Percentiles rank a stretch among this genome's conserved stretches.
Conservation (phyloP, 2,888 invertebrate species). For the Plebejus melissa region DNA sequence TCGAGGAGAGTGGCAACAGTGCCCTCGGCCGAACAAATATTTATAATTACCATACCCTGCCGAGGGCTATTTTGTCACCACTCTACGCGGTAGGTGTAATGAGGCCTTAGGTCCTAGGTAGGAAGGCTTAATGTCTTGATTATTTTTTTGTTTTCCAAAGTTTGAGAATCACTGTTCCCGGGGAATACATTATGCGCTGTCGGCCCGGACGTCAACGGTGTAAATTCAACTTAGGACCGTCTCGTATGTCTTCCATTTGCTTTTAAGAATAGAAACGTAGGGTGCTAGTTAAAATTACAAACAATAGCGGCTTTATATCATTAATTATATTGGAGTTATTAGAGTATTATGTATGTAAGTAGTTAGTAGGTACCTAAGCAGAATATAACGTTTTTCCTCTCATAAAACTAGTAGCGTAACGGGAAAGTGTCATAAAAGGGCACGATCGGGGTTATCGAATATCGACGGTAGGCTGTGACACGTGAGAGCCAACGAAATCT, state of each 20-base stretch:
- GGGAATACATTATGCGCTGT: conserved; percentile 37
- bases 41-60: too few relatives aligned
- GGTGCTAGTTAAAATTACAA: conserved; percentile 15
- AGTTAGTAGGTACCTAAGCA: neutral
- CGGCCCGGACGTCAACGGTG: conserved; percentile 36
- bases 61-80: too few relatives aligned
- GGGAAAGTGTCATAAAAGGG: conserved; percentile 12
- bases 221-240: conserved; percentile 41
- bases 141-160: conserved; percentile 8
- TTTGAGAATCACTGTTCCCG: conserved; percentile 34
- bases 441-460: conserved; percentile 5
- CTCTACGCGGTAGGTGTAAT: too few relatives aligned
- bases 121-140: too few relatives aligned
- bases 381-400: neutral
- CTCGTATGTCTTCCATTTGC: conserved; percentile 36
- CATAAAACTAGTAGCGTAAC: conserved; percentile 11
- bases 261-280: conserved; percentile 36
- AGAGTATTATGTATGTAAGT: too few relatives aligned
- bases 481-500: neutral
- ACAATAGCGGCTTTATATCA: neutral
- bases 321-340: too few relatives aligned
- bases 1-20: too few relatives aligned
- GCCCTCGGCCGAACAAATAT: too few relatives aligned
- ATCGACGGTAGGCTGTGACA: neutral
- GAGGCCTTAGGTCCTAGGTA: too few relatives aligned